These are phyloP conservation scores for Probaryconus sp. DNA, from an alignment of 1,140 invertebrate genomes.

Conservation along the genomic window DNA sequence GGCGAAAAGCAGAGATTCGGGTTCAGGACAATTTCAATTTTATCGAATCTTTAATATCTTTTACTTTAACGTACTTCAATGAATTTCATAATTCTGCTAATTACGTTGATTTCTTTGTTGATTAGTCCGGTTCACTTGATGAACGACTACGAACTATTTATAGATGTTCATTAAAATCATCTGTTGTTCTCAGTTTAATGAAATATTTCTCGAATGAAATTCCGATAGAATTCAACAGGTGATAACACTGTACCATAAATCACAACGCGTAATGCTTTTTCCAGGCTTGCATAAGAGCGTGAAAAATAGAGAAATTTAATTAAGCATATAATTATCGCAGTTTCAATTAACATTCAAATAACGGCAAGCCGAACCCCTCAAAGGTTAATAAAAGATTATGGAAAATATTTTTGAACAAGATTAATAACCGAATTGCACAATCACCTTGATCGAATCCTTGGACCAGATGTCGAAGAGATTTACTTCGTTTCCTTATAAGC, in stretches of 20 bases:
- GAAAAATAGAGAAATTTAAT: conserved; percentile 27
- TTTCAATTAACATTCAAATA: conserved; percentile 49
- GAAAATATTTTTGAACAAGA: conserved; percentile 11
- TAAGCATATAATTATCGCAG: conserved; percentile 19
- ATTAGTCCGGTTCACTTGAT: neutral
- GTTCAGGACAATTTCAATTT: no score
- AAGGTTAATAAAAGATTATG: conserved; percentile 10
- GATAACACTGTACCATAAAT: conserved; percentile 24
- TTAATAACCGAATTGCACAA: conserved; percentile 30
- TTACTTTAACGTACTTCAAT: no score
- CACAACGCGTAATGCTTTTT: conserved; percentile 3
- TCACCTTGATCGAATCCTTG: conserved; percentile 33
- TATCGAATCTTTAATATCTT: no score
- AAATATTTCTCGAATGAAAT: neutral
- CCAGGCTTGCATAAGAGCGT: neutral
- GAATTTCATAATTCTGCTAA: no score
- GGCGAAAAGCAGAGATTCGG: no score
- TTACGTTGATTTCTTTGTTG: neutral
- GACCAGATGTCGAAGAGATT: conserved; percentile 17
- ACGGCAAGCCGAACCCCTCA: conserved; percentile 13
- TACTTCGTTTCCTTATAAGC: no score
- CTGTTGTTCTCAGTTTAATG: conserved; percentile 1
- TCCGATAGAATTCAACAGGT: neutral
- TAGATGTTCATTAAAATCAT: no score
- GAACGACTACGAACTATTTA: no score